Conservation (phyloP, 2,888 invertebrate genomes). For the Agrotis ipsilon region DNA sequence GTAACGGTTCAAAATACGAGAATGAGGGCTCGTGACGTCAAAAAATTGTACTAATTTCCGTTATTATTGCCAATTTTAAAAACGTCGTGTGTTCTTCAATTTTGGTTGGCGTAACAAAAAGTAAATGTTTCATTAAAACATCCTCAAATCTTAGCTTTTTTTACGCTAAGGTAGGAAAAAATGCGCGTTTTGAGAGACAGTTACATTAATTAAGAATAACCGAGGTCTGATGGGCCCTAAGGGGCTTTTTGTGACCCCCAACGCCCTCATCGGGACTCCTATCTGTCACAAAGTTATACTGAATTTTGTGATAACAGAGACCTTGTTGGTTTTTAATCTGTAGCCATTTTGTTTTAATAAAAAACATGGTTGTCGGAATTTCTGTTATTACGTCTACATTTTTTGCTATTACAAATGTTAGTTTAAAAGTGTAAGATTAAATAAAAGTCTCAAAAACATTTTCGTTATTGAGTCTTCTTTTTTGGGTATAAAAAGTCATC, state of each 20-base stretch:
- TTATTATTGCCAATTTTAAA: too few relatives aligned
- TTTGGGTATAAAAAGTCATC: neutral
- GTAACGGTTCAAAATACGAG: too few relatives aligned
- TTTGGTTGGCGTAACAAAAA: too few relatives aligned
- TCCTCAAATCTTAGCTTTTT: too few relatives aligned
- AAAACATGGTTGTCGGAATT: constrained; percentile 1
- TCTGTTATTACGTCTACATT: neutral
- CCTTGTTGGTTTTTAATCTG: constrained; percentile 10
- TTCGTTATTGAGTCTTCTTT: neutral
- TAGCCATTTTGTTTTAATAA: constrained; percentile 9
- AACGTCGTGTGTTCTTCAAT: too few relatives aligned
- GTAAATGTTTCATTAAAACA: too few relatives aligned
- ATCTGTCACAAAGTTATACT: constrained; percentile 34
- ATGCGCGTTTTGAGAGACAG: constrained; percentile 50
- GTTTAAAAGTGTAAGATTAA: too few relatives aligned
- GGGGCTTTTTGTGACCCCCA: constrained; percentile 30
- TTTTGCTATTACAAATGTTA: too few relatives aligned
- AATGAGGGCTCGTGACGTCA: too few relatives aligned
- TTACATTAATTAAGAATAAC: constrained; percentile 65
- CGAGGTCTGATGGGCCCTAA: constrained; percentile 20
- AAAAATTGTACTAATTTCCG: too few relatives aligned
- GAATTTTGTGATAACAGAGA: constrained; percentile 11
- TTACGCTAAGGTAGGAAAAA: constrained; percentile 44
- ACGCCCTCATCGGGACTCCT: constrained; percentile 28
- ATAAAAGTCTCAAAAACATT: neutral